Conservation (phyloP, 53 echinoderm and acorn worm genomes). For the Antedon mediterranea region DNA sequence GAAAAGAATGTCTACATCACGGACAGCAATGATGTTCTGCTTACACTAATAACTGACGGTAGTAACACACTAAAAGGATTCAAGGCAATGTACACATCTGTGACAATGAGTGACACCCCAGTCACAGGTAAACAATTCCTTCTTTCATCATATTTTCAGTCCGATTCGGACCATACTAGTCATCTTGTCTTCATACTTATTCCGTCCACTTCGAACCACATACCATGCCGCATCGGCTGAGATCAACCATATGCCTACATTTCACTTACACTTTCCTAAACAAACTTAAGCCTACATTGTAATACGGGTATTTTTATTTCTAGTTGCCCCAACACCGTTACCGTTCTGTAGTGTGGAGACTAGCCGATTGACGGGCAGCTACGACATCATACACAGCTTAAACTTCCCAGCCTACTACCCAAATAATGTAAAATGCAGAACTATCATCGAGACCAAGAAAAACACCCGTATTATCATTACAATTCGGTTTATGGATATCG, state of each 20-base stretch:
- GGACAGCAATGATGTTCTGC: slow-evolving; percentile 19
- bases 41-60: slow-evolving; percentile 44
- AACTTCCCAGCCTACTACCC: slow-evolving; percentile 39
- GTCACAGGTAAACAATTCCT: background rate
- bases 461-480: slow-evolving; percentile 28
- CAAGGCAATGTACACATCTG: slow-evolving; percentile 14
- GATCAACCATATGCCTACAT: too few relatives aligned
- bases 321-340: background rate
- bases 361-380: background rate
- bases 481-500: slow-evolving; percentile 48
- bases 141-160: too few relatives aligned
- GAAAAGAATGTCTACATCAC: slow-evolving; percentile 24
- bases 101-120: background rate
- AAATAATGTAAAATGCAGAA: slow-evolving; percentile 39
- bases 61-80: slow-evolving; percentile 30
- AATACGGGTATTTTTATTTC: too few relatives aligned
- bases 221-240: too few relatives aligned
- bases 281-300: too few relatives aligned
- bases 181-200: too few relatives aligned
- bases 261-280: too few relatives aligned
- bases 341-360: background rate
- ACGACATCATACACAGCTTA: background rate
- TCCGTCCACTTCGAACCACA: too few relatives aligned
- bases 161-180: too few relatives aligned
- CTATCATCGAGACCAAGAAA: slow-evolving; percentile 19